Evolutionary conservation across 2,888 invertebrate species (phyloP), one percentile per base, ranked within the genome.

Genomic region (Aquatica leii): DNA sequence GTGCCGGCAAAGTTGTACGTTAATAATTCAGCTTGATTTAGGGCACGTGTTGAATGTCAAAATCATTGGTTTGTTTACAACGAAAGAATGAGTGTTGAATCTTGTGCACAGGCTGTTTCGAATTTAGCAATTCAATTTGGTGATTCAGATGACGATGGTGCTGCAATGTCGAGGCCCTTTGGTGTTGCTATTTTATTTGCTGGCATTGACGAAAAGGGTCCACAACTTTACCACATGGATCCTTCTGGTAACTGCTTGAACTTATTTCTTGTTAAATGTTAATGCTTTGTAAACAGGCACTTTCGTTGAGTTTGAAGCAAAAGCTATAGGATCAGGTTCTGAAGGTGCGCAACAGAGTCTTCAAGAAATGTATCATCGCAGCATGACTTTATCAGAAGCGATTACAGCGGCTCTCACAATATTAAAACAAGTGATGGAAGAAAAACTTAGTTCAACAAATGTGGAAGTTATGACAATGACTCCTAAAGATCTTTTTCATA

Each of bases 41-140:
- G 95, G 71, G 99, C 99, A 12, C 88, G 98, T 67, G 91, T 97
- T 0, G 99, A 99, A 83, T 95, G 97, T 77, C 97, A 96, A 82
- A 97, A 97, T 80, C 97, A 98, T 81, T 98, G 98, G 97, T 98
- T 98, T 81, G 91, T 95, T 35, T 98, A 97, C 84, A 94, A 98
- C 76, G 97, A 98, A 83, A 89, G 89, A 68, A 98, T 98, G 96
- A 90, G 89, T 1, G 94, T 98, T 1, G 99, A 99, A 82, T 98
- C 97, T 5, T 96, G 98, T 72, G 97, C 98, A 0, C 98, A 98
- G 81, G 96, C 98, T 2, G 98, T 99, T 0, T 98, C 98, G 41
- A 98, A 98, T 82, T 84, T 99, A 73, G 98, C 99, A n/a, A 95
- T 99, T 77, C 96, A 97, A 79, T 99, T 99, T 84, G 98, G 99